These are phyloP conservation scores for Zaprionus davidi DNA, from an alignment of 1,140 invertebrate species.

Conservation along the genomic window DNA sequence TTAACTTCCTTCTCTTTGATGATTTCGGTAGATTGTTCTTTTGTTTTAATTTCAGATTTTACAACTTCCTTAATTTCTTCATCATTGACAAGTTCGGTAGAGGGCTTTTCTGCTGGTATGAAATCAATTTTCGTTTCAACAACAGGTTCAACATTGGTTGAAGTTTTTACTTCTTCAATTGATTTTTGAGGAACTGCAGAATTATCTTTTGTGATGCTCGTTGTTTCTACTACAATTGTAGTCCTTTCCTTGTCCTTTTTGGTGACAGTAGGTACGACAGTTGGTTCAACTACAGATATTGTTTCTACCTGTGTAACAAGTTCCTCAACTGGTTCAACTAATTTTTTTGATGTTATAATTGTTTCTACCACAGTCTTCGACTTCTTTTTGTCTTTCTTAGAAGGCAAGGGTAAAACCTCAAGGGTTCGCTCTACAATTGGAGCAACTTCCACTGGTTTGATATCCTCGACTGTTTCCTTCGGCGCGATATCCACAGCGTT, in stretches of 20 bases:
- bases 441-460: not conserved
- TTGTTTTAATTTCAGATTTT: not conserved
- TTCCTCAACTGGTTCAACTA: slow-evolving; percentile 8
- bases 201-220: slow-evolving; percentile 2
- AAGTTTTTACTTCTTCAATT: not conserved
- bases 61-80: not conserved
- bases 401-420: slow-evolving; percentile 2
- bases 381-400: slow-evolving; percentile 58
- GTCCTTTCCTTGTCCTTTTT: slow-evolving; percentile 16
- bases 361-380: slow-evolving; percentile 25
- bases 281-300: slow-evolving; percentile 9
- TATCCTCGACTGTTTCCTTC: slow-evolving; percentile 3
- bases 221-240: slow-evolving; percentile 4
- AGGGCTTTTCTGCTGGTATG: not conserved
- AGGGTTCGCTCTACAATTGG: slow-evolving; percentile 15
- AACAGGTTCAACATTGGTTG: slow-evolving; percentile 8
- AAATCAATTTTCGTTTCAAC: not conserved
- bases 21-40: not conserved
- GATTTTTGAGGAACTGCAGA: not conserved
- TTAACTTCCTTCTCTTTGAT: not conserved
- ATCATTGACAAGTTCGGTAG: not conserved
- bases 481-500: slow-evolving; percentile 23
- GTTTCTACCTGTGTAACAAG: slow-evolving; percentile 1
- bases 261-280: not conserved
- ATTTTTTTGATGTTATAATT: not conserved